Evolutionary conservation across 1,140 invertebrate genomes (phyloP).

Genomic region (Tetragnatha versicolor): DNA sequence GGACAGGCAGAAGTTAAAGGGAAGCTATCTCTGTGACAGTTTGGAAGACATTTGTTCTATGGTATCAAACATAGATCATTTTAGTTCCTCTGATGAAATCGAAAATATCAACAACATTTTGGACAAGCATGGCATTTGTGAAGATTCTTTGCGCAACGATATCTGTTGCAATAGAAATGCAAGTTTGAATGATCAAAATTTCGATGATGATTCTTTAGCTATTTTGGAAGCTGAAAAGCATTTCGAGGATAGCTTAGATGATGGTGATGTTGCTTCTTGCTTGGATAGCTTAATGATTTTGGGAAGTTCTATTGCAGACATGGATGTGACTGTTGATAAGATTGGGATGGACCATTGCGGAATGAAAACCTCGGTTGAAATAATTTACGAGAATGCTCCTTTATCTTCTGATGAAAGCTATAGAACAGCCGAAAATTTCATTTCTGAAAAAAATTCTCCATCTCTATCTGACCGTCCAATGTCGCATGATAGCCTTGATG

Average conservation of each 20-base stretch:
- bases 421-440: too few species aligned
- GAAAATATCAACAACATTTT: slow-evolving; percentile 8
- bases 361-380: slow-evolving; percentile 16
- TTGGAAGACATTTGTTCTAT: slow-evolving; percentile 44
- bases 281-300: neutral
- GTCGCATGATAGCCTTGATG: neutral
- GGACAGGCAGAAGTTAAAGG: neutral
- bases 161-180: neutral
- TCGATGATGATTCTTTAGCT: slow-evolving; percentile 46
- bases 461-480: neutral
- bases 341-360: neutral
- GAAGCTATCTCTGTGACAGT: slow-evolving; percentile 24
- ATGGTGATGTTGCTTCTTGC: neutral
- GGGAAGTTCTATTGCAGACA: neutral
- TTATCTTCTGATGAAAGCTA: too few species aligned
- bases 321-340: neutral
- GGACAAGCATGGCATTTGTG: slow-evolving; percentile 9
- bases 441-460: too few species aligned
- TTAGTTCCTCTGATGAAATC: slow-evolving; percentile 23
- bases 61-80: slow-evolving; percentile 29
- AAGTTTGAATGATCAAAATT: slow-evolving; percentile 18
- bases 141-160: slow-evolving; percentile 35
- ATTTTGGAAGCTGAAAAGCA: slow-evolving; percentile 44
- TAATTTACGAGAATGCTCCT: slow-evolving; percentile 39
- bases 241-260: slow-evolving; percentile 46